phyloP scores from a whole-genome alignment of 2,113 vertebrate species.

The Myotis brandtii region DNA sequence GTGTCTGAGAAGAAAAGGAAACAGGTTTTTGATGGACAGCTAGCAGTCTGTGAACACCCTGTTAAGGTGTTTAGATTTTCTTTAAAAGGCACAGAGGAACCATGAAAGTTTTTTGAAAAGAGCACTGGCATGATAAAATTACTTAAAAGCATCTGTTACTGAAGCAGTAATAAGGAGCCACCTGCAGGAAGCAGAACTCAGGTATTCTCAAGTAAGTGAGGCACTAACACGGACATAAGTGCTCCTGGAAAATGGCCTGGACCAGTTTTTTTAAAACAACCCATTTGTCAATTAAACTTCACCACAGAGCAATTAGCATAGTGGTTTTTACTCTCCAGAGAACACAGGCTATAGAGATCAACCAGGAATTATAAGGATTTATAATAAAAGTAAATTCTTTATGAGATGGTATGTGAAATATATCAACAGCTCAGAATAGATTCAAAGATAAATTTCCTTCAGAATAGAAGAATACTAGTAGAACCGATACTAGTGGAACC shows the following conservation, averaged over 20 bases:
- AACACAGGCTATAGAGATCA: background rate
- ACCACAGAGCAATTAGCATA: constrained; percentile 46
- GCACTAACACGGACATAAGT: constrained; percentile 38
- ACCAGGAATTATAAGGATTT: background rate
- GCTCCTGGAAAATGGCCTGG: background rate
- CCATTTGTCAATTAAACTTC: background rate
- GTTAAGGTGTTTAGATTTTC: background rate
- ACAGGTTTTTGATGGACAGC: background rate
- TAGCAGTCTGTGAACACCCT: background rate
- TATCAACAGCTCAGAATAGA: background rate
- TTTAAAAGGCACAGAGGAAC: constrained; percentile 25
- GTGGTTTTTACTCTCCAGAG: constrained; percentile 49
- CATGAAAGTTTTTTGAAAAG: background rate
- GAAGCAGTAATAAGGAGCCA: background rate
- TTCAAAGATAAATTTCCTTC: background rate
- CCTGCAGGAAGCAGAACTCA: constrained; percentile 31
- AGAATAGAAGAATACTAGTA: background rate
- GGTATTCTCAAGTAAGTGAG: constrained; percentile 41
- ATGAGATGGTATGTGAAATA: background rate
- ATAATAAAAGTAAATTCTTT: background rate
- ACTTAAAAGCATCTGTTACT: background rate
- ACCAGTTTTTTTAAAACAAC: constrained; percentile 34
- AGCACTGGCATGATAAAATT: background rate
- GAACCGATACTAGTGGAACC: background rate
- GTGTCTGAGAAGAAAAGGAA: constrained; percentile 7